Percentiles rank a stretch among this genome's conserved stretches.
Conservation (phyloP, 2,888 invertebrate genomes). For the Kuschelorhynchus macadamiae region DNA sequence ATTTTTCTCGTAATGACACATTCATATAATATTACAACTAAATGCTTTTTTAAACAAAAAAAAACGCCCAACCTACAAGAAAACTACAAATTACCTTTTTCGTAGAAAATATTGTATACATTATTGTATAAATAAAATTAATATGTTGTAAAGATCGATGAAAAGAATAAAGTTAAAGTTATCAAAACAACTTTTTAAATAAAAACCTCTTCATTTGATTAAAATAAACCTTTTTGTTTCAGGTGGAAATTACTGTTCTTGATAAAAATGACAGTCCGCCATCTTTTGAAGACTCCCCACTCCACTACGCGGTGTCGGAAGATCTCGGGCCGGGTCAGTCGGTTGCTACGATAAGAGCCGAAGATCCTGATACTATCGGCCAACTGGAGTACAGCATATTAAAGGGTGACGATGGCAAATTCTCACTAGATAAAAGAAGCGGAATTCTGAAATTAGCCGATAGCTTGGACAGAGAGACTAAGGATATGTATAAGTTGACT, state of each 20-base stretch:
- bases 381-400: constrained; percentile 82
- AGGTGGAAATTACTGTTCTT: constrained; percentile 88
- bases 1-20: no score
- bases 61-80: no score
- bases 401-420: constrained; percentile 77
- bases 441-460: constrained; percentile 84
- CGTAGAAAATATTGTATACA: no score
- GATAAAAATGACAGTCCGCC: constrained; percentile 98
- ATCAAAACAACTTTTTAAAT: no score
- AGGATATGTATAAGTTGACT: constrained; percentile 82
- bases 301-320: constrained; percentile 85
- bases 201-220: no score
- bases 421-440: constrained; percentile 79
- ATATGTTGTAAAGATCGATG: no score
- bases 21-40: no score
- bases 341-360: constrained; percentile 83
- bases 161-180: no score
- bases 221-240: constrained; percentile 56
- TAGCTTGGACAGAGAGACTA: constrained; percentile 86
- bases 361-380: constrained; percentile 89
- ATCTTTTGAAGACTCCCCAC: constrained; percentile 81
- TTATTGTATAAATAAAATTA: no score
- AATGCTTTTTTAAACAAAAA: no score
- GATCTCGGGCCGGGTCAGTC: constrained; percentile 86
- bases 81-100: no score